Conservation (phyloP, 2,113 vertebrate species). For the Rhagologus leucostigma region DNA sequence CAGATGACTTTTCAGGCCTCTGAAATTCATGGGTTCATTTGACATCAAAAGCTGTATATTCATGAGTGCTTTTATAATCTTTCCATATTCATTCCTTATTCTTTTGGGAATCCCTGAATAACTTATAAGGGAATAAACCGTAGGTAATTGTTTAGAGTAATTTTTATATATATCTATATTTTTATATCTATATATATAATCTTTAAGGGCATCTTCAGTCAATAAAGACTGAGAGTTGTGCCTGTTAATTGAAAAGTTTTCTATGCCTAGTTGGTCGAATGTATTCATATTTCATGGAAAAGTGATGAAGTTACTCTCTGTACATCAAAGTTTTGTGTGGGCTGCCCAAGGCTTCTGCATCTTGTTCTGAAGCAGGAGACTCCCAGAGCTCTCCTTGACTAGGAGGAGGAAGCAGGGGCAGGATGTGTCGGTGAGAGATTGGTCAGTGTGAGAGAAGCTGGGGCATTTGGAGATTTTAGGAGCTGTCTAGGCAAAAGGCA, state of each 20-base stretch:
- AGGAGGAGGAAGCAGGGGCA: not conserved
- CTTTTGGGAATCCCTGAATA: not conserved
- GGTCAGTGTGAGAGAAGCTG: not conserved
- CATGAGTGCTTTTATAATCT: not conserved
- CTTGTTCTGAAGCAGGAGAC: not conserved
- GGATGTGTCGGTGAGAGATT: not conserved
- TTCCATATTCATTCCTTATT: not conserved
- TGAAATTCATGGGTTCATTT: not conserved
- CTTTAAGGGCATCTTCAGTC: not conserved
- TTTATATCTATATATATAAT: not conserved
- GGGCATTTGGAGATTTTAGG: not conserved
- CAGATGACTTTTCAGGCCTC: not conserved
- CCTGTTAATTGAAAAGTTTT: not conserved
- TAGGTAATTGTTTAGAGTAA: not conserved
- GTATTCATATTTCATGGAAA: not conserved
- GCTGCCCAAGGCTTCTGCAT: not conserved
- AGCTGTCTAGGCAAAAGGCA: not conserved
- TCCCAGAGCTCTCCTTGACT: not conserved
- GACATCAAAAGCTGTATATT: not conserved
- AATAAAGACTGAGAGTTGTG: not conserved
- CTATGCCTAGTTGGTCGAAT: not conserved
- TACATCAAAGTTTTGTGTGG: not conserved
- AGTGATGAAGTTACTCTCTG: not conserved
- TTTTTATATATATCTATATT: not conserved
- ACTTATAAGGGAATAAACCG: not conserved